Conservation (phyloP, 2,888 invertebrate species). For the Sesamia inferens region DNA sequence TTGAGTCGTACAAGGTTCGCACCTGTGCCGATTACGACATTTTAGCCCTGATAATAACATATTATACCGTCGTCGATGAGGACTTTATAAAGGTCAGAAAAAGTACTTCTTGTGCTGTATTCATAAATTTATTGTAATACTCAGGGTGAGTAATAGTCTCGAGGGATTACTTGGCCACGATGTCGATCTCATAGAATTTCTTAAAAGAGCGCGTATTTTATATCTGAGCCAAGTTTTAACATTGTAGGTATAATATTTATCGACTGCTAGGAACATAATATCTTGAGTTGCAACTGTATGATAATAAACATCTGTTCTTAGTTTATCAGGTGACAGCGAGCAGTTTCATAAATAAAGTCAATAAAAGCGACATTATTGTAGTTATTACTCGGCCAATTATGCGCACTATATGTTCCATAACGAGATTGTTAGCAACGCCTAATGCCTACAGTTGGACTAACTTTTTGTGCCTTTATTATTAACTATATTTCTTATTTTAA, state of each 20-base stretch:
- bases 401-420: conserved; percentile 31
- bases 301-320: conserved; percentile 47
- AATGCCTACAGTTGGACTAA: conserved; percentile 32
- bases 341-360: conserved; percentile 53
- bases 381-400: conserved; percentile 41
- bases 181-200: conserved; percentile 4
- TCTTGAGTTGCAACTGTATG: conserved; percentile 26
- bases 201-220: not conserved
- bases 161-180: conserved; percentile 25
- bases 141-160: conserved; percentile 26
- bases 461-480: conserved; percentile 23
- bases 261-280: conserved; percentile 26
- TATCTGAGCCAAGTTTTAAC: not conserved
- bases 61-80: conserved; percentile 27
- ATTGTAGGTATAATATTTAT: not conserved
- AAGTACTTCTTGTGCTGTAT: conserved; percentile 23
- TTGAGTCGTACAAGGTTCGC: conserved; percentile 52
- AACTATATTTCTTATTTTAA: conserved; percentile 47
- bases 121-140: conserved; percentile 27
- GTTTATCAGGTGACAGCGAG: conserved; percentile 49
- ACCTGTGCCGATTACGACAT: conserved; percentile 59
- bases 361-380: conserved; percentile 44
- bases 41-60: conserved; percentile 56
- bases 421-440: conserved; percentile 43
- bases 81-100: conserved; percentile 50